Percentiles rank a stretch among this genome's conserved stretches.
Conservation (phyloP, 2,797 vertebrate species). For the Pogonophryne albipinna region DNA sequence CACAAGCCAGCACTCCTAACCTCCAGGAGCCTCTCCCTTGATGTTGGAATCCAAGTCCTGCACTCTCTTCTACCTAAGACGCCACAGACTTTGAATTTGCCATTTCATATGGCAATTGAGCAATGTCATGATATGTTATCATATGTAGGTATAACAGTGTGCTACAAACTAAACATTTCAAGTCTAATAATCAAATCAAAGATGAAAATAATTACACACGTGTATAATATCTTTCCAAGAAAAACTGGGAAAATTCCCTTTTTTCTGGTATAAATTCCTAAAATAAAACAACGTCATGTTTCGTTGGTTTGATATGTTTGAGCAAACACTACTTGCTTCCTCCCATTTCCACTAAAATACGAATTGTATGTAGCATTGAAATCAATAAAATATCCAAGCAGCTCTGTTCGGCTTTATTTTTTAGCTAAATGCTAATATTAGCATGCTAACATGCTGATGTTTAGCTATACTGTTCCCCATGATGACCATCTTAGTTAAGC, state of each 20-base stretch:
- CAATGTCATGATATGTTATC: conserved; percentile 8
- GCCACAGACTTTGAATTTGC: conserved; percentile 33
- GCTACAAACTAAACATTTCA: background rate
- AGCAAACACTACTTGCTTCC: conserved; percentile 11
- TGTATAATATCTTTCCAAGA: background rate
- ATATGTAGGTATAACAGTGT: background rate
- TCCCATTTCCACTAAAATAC: conserved; percentile 2
- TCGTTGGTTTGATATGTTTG: conserved; percentile 2
- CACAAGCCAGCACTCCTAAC: conserved; percentile 82
- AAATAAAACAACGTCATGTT: background rate
- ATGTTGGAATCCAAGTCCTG: conserved; percentile 74
- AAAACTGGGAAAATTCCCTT: background rate
- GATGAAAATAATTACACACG: background rate
- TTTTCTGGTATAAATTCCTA: background rate
- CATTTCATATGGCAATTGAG: conserved; percentile 28
- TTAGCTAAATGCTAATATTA: conserved; percentile 4
- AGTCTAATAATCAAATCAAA: background rate
- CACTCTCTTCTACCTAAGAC: conserved; percentile 37
- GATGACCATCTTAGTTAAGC: background rate
- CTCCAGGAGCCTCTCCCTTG: conserved; percentile 77
- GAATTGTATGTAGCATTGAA: conserved; percentile 8
- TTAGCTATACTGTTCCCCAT: background rate
- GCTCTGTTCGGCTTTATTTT: background rate
- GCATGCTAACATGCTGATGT: background rate
- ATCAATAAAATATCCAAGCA: background rate